Evolutionary conservation across 1,140 invertebrate species (phyloP).

Genomic region (Bombus pyrosoma): DNA sequence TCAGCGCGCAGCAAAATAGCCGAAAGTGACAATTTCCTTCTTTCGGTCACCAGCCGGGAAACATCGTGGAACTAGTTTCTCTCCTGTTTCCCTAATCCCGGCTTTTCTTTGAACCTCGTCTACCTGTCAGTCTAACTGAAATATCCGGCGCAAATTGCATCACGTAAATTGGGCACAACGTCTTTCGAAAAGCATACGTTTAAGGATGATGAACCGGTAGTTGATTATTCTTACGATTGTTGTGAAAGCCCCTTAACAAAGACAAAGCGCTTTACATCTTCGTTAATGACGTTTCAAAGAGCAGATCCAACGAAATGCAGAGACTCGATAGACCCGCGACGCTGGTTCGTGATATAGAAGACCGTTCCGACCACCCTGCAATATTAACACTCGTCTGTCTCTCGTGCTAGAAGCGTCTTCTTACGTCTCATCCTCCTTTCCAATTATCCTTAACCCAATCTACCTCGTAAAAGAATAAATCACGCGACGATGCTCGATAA

Average conservation of each 20-base stretch:
- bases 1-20: conserved; percentile 24
- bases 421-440: not conserved
- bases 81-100: not conserved
- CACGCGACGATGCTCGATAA: not conserved
- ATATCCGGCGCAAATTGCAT: not conserved
- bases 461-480: conserved; percentile 15
- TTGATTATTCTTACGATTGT: not conserved
- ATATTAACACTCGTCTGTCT: conserved; percentile 10
- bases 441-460: not conserved
- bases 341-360: too few species aligned
- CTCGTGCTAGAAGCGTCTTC: not conserved
- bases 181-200: not conserved
- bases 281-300: not conserved
- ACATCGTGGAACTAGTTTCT: conserved; percentile 5
- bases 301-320: too few species aligned
- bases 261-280: not conserved
- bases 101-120: not conserved
- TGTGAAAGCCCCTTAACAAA: not conserved
- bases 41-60: conserved; percentile 26
- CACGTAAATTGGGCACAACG: not conserved
- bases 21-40: conserved; percentile 36
- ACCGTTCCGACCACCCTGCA: not conserved
- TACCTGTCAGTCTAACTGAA: not conserved
- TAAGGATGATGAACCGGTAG: not conserved
- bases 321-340: too few species aligned